Percentiles rank a stretch among this genome's conserved stretches.
phyloP scores from a whole-genome alignment of 2,888 invertebrate genomes.

The Andrena chrysosceles region DNA sequence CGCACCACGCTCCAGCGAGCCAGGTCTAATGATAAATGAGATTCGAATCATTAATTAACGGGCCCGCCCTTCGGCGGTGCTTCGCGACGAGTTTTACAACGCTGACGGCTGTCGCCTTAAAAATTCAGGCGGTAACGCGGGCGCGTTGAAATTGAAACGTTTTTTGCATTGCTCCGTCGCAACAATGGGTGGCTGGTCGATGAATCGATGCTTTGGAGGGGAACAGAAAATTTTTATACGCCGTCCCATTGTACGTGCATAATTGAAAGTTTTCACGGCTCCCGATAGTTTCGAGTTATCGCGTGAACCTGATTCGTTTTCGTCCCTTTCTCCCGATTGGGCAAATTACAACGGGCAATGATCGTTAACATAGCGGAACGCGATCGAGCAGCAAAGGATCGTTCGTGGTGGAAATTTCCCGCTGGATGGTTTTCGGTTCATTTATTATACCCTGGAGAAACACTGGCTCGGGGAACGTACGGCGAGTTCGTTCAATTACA shows the following conservation, averaged over 20 bases:
- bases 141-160: slow-evolving; percentile 9
- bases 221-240: background rate
- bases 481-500: slow-evolving; percentile 30
- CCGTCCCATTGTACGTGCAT: background rate
- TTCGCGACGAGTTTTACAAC: slow-evolving; percentile 46
- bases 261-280: background rate
- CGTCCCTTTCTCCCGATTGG: background rate
- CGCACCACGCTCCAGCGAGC: slow-evolving; percentile 30
- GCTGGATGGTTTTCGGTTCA: slow-evolving; percentile 7
- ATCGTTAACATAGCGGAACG: background rate
- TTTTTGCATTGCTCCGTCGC: background rate
- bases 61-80: slow-evolving; percentile 28
- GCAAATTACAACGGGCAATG: background rate
- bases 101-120: slow-evolving; percentile 56
- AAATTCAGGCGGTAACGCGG: slow-evolving; percentile 44
- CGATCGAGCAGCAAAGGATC: background rate
- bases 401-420: background rate
- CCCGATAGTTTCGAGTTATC: background rate
- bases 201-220: background rate
- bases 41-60: slow-evolving; percentile 80
- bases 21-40: slow-evolving; percentile 76
- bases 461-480: background rate
- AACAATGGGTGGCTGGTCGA: background rate
- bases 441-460: slow-evolving; percentile 22
- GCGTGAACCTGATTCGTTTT: background rate